Conservation (phyloP, 2,797 vertebrate species). For the Amphiprion clarkii region DNA sequence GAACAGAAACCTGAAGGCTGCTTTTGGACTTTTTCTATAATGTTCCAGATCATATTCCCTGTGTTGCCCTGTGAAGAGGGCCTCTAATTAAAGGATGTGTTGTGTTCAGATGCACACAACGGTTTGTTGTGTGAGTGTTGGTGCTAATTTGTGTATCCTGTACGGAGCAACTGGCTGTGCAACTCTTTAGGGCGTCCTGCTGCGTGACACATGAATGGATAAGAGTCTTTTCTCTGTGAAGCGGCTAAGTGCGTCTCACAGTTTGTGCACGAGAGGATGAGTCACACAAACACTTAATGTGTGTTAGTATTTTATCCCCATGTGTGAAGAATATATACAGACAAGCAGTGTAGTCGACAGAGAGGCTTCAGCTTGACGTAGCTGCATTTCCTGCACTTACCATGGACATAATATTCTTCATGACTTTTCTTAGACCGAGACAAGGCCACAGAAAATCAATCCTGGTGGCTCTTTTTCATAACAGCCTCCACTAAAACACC, state of each 20-base stretch:
- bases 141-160: conserved; percentile 37
- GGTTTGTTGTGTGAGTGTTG: conserved; percentile 19
- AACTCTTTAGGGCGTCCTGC: conserved; percentile 16
- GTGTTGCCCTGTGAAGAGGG: background rate
- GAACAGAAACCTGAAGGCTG: too few relatives aligned
- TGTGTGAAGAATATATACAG: background rate
- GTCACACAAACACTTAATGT: conserved; percentile 8
- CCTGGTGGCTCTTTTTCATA: background rate
- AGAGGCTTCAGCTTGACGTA: too few relatives aligned
- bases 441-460: background rate
- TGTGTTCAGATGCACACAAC: conserved; percentile 12
- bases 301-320: background rate
- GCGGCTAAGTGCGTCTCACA: conserved; percentile 1
- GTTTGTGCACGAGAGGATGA: background rate
- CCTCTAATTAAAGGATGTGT: conserved; percentile 15
- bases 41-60: too few relatives aligned
- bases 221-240: conserved; percentile 41
- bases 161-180: conserved; percentile 20
- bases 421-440: background rate
- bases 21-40: too few relatives aligned
- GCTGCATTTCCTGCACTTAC: background rate
- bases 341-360: background rate
- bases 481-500: background rate
- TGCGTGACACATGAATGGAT: conserved; percentile 21
- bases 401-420: background rate